Evolutionary conservation across 2,797 vertebrate genomes (phyloP).

Genomic region (Sebastiscus tertius): DNA sequence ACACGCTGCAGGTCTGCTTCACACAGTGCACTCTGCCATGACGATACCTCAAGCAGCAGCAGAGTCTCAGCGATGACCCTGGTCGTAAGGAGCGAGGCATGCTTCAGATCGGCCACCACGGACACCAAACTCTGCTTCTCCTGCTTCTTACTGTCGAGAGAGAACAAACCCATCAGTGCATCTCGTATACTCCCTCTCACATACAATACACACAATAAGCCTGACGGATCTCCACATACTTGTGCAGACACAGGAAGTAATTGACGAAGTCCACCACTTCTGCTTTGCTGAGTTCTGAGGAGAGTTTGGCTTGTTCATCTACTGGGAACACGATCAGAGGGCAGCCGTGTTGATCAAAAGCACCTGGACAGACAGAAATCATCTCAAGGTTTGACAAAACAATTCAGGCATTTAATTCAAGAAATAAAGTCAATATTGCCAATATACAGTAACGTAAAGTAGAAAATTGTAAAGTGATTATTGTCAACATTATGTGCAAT

Average conservation of each 20-base stretch:
- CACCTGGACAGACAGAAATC: conserved; percentile 63
- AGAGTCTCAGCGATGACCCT: conserved; percentile 76
- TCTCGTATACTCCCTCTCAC: background rate
- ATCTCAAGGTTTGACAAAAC: background rate
- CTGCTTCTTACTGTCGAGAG: conserved; percentile 66
- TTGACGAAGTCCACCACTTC: conserved; percentile 81
- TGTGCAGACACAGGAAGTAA: conserved; percentile 79
- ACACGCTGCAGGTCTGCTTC: background rate
- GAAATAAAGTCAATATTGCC: accelerated
- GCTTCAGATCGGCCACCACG: conserved; percentile 79
- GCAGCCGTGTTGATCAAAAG: conserved; percentile 82
- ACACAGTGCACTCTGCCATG: background rate
- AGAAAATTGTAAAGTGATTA: background rate
- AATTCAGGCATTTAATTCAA: accelerated
- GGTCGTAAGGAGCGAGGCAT: conserved; percentile 31
- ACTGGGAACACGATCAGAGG: conserved; percentile 80
- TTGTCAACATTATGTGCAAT: background rate
- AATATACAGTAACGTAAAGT: background rate
- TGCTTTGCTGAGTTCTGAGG: conserved; percentile 65
- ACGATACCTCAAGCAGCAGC: conserved; percentile 77
- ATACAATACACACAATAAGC: too few relatives aligned
- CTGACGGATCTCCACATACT: conserved; percentile 55
- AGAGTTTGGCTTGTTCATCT: conserved; percentile 68
- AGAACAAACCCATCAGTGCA: background rate
- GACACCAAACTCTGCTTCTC: conserved; percentile 72